Evolutionary conservation across 2,797 vertebrate species (phyloP), one percentile per base, ranked within the genome.

Genomic region (Aldrovandia affinis): DNA sequence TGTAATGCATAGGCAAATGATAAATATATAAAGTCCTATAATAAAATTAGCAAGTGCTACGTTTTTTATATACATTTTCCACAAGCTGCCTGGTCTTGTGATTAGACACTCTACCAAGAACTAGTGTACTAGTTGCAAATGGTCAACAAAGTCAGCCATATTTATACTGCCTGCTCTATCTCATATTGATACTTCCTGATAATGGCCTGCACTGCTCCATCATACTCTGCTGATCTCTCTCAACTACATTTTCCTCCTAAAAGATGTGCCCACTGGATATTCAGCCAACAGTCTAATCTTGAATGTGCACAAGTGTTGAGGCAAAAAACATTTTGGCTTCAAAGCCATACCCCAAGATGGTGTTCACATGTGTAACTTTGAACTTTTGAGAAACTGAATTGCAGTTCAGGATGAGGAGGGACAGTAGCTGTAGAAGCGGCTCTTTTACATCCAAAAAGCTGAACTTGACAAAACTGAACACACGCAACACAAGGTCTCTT

Each of bases 401-500:
- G 22, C 55, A 36, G 55, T 81, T 44, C n/a, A 18, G 25, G 15
- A 57, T 12, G 50, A 25, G 10, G n/a, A 65, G 61, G 12, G 42
- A n/a, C 39, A 47, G 54, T 9, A 81, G 22, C 59, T n/a, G 39
- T 10, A 22, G 70, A 42, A 44, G 70, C 15, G 20, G 70, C 39
- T 42, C 70, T 20, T n/a, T 25, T 44, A 36, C 39, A 44, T 75
- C 70, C 39, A 44, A 42, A 33, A 70, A 70, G n/a, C n/a, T n/a
- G n/a, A n/a, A 44, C 70, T 20, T 44, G 39, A 22, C 36, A 44
- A 70, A 70, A 12, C 36, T 47, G 39, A 63, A 70, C 33, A 52
- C 55, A 36, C 47, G 28, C 65, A 80, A 86, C 8, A 70, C 86
- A 87, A 88, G 85, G 88, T 81, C 88, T 85, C 9, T 55, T 44